Evolutionary conservation across 2,888 invertebrate species (phyloP).

Genomic region (Parnassius orleans): DNA sequence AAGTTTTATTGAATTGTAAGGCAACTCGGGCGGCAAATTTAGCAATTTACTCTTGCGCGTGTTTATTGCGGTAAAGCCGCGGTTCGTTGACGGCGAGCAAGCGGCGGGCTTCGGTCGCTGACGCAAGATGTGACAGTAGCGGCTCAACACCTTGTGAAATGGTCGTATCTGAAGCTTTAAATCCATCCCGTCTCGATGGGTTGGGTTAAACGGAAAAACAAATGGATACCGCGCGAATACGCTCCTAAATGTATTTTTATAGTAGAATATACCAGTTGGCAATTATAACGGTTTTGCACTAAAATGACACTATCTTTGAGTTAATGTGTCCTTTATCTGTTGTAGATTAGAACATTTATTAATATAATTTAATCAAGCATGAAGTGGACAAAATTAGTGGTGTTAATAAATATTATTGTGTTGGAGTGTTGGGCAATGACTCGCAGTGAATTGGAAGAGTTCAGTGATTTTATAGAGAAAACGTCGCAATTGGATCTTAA

Average conservation of each 20-base stretch:
- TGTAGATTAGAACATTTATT: slow-evolving; percentile 5
- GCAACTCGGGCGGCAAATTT: slow-evolving; percentile 63
- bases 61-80: slow-evolving; percentile 44
- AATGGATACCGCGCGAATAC: slow-evolving; percentile 45
- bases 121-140: slow-evolving; percentile 68
- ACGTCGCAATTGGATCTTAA: slow-evolving; percentile 68
- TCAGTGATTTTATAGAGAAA: slow-evolving; percentile 61
- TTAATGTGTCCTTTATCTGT: slow-evolving; percentile 26
- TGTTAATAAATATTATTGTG: slow-evolving; percentile 53
- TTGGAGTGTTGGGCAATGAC: slow-evolving; percentile 61
- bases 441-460: slow-evolving; percentile 64
- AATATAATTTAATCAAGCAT: slow-evolving; percentile 37
- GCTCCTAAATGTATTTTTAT: slow-evolving; percentile 2
- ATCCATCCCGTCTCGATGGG: slow-evolving; percentile 63
- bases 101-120: slow-evolving; percentile 39
- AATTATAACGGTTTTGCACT: background rate
- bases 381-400: slow-evolving; percentile 51
- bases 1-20: slow-evolving; percentile 51
- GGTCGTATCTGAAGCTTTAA: slow-evolving; percentile 76
- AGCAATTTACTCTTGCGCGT: slow-evolving; percentile 67
- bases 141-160: slow-evolving; percentile 74
- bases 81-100: slow-evolving; percentile 28
- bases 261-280: background rate
- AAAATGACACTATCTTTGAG: slow-evolving; percentile 20
- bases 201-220: slow-evolving; percentile 70